Evolutionary conservation across 35 echinoderm and acorn worm genomes (phyloP).

Genomic region (Strongylocentrotus purpuratus): DNA sequence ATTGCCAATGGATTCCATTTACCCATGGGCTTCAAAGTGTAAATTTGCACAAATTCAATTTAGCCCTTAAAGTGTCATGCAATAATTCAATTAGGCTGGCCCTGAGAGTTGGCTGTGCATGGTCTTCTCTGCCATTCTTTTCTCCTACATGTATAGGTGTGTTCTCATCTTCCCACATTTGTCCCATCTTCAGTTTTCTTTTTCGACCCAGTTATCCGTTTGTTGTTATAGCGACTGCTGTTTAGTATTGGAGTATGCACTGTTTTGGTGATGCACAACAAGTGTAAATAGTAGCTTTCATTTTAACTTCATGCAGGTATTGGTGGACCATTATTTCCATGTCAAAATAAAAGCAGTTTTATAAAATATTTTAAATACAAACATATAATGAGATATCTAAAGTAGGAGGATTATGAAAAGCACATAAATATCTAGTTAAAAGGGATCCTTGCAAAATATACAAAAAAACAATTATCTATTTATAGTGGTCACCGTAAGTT

Average conservation of each 20-base stretch:
- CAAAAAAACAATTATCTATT: too few species aligned
- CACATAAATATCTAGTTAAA: too few species aligned
- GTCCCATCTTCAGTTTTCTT: not conserved
- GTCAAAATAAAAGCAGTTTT: too few species aligned
- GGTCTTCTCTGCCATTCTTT: slow-evolving; percentile 18
- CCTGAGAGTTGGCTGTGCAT: not conserved
- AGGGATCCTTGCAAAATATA: too few species aligned
- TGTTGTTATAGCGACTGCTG: not conserved
- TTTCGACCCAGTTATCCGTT: not conserved
- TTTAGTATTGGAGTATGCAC: not conserved
- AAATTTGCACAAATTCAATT: slow-evolving; percentile 56
- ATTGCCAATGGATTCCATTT: slow-evolving; percentile 47
- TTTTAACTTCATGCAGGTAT: too few species aligned
- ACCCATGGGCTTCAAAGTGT: slow-evolving; percentile 46
- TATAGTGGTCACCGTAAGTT: too few species aligned
- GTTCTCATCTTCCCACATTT: not conserved
- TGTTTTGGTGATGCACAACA: not conserved
- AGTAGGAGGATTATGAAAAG: too few species aligned
- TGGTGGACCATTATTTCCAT: too few species aligned
- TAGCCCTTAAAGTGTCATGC: slow-evolving; percentile 45
- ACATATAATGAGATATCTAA: too few species aligned
- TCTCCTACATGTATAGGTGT: not conserved
- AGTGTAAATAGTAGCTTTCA: too few species aligned
- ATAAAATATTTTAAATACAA: too few species aligned
- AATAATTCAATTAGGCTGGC: slow-evolving; percentile 36